Evolutionary conservation across 2,888 invertebrate species (phyloP), one percentile per base, ranked within the genome.

Genomic region (Achlya flavicornis): DNA sequence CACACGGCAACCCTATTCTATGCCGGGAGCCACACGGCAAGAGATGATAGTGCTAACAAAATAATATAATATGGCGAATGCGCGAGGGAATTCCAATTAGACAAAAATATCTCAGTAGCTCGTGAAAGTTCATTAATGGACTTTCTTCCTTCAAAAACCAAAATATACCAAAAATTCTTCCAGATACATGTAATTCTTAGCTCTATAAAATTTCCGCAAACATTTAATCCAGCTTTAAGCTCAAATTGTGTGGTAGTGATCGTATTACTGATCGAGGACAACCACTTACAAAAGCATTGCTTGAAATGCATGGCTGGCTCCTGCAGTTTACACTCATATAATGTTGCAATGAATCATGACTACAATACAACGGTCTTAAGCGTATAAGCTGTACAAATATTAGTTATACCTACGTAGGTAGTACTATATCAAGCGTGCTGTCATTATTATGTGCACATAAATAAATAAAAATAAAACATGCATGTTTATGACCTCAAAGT

Each of bases 261-360:
- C 33, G 8, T 32, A n/a, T 33, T 33, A 33, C n/a, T 7, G 16
- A 35, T 16, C 58, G 58, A 58, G 58, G 58, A 58, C 58, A 35
- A 38, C 58, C n/a, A 35, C 26, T 33, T 58, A n/a, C 16, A 35
- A 58, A 38, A 0, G 35, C 38, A 38, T 58, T 35, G 38, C n/a
- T 16, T 58, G 38, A 16, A 35, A 58, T 53, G 19, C 53, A 53
- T 53, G 53, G 19, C 10, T 53, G 53, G 19, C 10, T 10, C 19
- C 16, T 10, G 19, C 35, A 58, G 58, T 38, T 58, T 58, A 58
- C 58, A 38, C 14, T 58, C n/a, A 16, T 35, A 58, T 38, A 33
- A 58, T 58, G 35, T 58, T 38, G 58, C 35, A 58, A 58, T 58
- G 58, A 58, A 35, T 58, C 58, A 16, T n/a, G 3, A 19, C 53